Evolutionary conservation across 2,113 vertebrate species (phyloP).

Genomic region (Panthera leo): DNA sequence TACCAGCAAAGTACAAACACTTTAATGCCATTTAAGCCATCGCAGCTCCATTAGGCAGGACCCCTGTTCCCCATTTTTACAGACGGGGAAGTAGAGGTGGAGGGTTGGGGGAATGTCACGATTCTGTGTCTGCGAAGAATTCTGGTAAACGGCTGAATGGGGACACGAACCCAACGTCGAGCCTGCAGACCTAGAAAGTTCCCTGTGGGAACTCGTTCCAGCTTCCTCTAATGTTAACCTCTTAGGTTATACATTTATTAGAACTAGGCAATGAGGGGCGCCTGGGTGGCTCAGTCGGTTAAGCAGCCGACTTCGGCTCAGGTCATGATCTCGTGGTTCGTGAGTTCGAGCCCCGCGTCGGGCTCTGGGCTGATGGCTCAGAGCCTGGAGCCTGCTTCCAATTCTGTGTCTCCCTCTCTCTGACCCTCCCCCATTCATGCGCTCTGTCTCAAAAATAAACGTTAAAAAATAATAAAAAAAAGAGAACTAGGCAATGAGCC

Average conservation of each 20-base stretch:
- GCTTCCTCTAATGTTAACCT: not conserved
- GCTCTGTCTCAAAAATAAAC: too few relatives aligned
- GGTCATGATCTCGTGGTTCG: too few relatives aligned
- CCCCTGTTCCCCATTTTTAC: not conserved
- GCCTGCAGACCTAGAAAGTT: rapidly evolving
- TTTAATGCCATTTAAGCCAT: too few relatives aligned
- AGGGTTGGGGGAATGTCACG: not conserved
- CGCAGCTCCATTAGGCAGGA: not conserved
- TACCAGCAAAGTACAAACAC: not conserved
- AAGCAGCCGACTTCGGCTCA: too few relatives aligned
- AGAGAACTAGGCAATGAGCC: not conserved
- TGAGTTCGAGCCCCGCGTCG: too few relatives aligned
- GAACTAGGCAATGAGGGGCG: not conserved
- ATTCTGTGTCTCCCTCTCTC: too few relatives aligned
- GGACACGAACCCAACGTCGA: rapidly evolving
- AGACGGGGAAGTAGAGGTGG: not conserved
- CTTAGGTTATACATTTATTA: too few relatives aligned
- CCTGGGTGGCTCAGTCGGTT: too few relatives aligned
- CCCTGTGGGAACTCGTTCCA: rapidly evolving
- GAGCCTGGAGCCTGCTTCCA: too few relatives aligned
- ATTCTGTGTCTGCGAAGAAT: not conserved
- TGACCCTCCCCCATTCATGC: too few relatives aligned
- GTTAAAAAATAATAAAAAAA: too few relatives aligned
- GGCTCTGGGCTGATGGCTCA: rapidly evolving
- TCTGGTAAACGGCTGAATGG: not conserved